Evolutionary conservation across 2,888 invertebrate genomes (phyloP), one percentile per base, ranked within the genome.

Genomic region (Nemoura dubitans): DNA sequence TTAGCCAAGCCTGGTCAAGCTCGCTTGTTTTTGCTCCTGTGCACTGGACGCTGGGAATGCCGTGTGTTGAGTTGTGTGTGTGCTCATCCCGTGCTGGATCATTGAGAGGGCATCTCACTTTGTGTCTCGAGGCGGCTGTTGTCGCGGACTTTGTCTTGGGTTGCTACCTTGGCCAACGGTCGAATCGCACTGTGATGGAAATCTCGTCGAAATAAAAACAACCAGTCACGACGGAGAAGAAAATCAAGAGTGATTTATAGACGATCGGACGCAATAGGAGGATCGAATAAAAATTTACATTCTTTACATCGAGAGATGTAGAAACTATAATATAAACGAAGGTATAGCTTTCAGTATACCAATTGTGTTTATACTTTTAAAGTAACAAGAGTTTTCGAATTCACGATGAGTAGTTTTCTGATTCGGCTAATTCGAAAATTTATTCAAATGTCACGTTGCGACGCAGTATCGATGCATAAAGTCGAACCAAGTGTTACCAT

Each of bases 401-500:
- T 59, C 14, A n/a, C 21, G 59, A 59, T 59, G 59, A 59, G 59
- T 14, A 59, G 14, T 10, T 59, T 59, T 16, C 16, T 36, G 59
- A 59, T 59, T 59, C 59, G 21, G 59, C 21, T 59, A 59, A 59
- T 59, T 59, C 59, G 14, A 3, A 1, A 59, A 59, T 10, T 21
- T 14, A 21, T 21, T 59, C 59, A 14, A 10, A 59, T 59, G 59
- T 59, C 59, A 59, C 59, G 3, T 59, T 59, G 6, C 59, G 36
- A 10, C 3, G 36, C 5, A 36, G 36, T 36, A 36, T 36, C 36
- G 36, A 36, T 36, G 36, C 21, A 21, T 16, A 10, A 7, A 7
- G 59, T 59, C 59, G 59, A 59, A 59, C 81, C 29, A 81, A 81
- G 21, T 81, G 81, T 81, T 28, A 30, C 81, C 28, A 81, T 81